A percentile compares a stretch with the other conserved stretches of the same genome.
These are phyloP conservation scores for Chromis chromis DNA, from an alignment of 2,797 vertebrate species.

Conservation along the genomic window DNA sequence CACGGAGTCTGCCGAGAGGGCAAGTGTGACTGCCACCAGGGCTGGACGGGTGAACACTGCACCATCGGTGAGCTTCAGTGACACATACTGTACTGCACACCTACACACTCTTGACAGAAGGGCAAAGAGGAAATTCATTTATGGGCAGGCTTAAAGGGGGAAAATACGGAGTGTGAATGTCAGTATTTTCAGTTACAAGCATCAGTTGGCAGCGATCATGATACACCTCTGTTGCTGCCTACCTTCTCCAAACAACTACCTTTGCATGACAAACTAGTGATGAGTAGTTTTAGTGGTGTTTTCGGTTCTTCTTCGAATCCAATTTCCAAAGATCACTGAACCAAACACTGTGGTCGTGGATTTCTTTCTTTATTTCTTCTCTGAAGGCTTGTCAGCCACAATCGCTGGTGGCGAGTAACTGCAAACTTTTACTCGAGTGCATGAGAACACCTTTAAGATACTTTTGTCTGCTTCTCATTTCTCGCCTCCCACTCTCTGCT, in stretches of 20 bases:
- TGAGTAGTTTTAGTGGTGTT: not conserved
- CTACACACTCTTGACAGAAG: slow-evolving; percentile 59
- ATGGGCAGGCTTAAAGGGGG: slow-evolving; percentile 58
- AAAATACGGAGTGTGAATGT: slow-evolving; percentile 73
- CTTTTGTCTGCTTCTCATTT: too few species aligned
- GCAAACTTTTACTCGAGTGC: too few species aligned
- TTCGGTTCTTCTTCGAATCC: not conserved
- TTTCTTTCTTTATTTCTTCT: not conserved
- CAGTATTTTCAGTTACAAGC: slow-evolving; percentile 43
- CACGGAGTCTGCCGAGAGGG: slow-evolving; percentile 96
- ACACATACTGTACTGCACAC: slow-evolving; percentile 51
- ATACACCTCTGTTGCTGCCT: slow-evolving; percentile 33
- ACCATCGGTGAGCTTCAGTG: slow-evolving; percentile 91
- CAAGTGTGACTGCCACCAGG: slow-evolving; percentile 97
- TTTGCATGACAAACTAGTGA: slow-evolving; percentile 9
- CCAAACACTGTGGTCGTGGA: not conserved
- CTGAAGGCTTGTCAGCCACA: not conserved
- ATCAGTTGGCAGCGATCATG: slow-evolving; percentile 30
- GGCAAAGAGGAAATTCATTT: slow-evolving; percentile 49
- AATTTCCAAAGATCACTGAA: slow-evolving; percentile 24
- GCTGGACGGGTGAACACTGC: slow-evolving; percentile 99
- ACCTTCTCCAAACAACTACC: slow-evolving; percentile 26
- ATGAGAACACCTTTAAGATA: too few species aligned
- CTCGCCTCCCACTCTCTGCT: not conserved
- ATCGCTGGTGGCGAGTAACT: not conserved